phyloP scores from a whole-genome alignment of 2,113 vertebrate species.

The Taurulus bubalis region DNA sequence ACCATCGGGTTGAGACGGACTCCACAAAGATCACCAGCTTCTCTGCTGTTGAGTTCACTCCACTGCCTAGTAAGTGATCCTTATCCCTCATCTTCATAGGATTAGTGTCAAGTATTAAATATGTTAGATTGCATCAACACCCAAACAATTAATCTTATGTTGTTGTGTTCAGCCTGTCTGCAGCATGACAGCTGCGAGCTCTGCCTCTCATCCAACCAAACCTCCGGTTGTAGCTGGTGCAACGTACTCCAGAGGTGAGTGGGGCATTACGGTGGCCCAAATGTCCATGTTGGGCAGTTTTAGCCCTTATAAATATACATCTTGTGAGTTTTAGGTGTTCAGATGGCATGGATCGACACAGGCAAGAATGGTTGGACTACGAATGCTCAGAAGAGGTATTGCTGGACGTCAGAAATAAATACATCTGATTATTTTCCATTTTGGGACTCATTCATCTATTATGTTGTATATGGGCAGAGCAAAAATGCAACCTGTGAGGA shows the following conservation, averaged over 20 bases:
- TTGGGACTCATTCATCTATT: background rate
- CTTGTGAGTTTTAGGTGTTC: conserved; percentile 87
- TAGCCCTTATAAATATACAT: background rate
- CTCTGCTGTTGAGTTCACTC: conserved; percentile 91
- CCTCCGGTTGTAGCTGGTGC: conserved; percentile 94
- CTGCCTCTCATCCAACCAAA: conserved; percentile 86
- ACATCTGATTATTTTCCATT: background rate
- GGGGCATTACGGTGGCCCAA: background rate
- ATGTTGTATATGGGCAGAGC: conserved; percentile 61
- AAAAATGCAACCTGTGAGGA: conserved; percentile 87
- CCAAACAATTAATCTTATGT: background rate
- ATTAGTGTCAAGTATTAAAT: background rate
- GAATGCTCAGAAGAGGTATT: conserved; percentile 89
- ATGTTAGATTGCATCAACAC: background rate
- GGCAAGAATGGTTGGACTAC: conserved; percentile 93
- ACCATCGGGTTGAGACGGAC: conserved; percentile 91
- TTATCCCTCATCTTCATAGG: background rate
- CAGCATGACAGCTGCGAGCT: conserved; percentile 88
- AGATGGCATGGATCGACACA: conserved; percentile 93
- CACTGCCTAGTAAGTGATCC: conserved; percentile 89
- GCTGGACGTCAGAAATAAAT: background rate
- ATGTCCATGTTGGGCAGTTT: background rate
- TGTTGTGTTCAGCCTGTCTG: conserved; percentile 87
- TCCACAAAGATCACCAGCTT: conserved; percentile 84
- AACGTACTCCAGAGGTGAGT: conserved; percentile 92